These are phyloP conservation scores for Uropetala carovei DNA, from an alignment of 2,888 invertebrate species.

Conservation along the genomic window DNA sequence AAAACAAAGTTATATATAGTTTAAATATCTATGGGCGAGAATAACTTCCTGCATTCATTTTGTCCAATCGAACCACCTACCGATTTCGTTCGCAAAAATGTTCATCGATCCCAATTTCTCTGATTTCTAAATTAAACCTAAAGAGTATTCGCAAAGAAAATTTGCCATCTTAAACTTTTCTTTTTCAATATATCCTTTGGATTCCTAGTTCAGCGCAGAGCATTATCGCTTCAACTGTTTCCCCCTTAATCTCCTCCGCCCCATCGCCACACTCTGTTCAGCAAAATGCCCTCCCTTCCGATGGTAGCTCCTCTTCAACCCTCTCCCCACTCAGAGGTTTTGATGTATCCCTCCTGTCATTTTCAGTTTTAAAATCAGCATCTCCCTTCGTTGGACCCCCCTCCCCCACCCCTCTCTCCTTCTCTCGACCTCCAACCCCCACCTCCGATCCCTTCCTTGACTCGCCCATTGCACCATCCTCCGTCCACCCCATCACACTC, in stretches of 20 bases:
- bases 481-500: not conserved
- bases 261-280: not conserved
- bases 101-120: too few relatives aligned
- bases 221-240: constrained; percentile 19
- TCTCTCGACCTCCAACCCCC: not conserved
- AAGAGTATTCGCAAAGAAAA: not conserved
- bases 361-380: constrained; percentile 28
- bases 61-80: too few relatives aligned
- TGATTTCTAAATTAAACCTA: too few relatives aligned
- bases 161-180: not conserved
- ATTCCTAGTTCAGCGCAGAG: not conserved
- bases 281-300: not conserved
- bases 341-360: constrained; percentile 32
- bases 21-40: too few relatives aligned
- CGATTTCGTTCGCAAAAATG: too few relatives aligned
- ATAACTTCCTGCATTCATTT: too few relatives aligned
- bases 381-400: not conserved
- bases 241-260: not conserved
- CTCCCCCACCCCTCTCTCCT: not conserved
- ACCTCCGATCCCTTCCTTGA: not conserved
- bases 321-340: constrained; percentile 26
- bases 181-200: not conserved
- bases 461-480: not conserved
- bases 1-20: too few relatives aligned
- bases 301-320: not conserved